Percentiles rank a stretch among this genome's conserved stretches.
Evolutionary conservation across 1,140 invertebrate species (phyloP).

Genomic region (Aplysia californica): DNA sequence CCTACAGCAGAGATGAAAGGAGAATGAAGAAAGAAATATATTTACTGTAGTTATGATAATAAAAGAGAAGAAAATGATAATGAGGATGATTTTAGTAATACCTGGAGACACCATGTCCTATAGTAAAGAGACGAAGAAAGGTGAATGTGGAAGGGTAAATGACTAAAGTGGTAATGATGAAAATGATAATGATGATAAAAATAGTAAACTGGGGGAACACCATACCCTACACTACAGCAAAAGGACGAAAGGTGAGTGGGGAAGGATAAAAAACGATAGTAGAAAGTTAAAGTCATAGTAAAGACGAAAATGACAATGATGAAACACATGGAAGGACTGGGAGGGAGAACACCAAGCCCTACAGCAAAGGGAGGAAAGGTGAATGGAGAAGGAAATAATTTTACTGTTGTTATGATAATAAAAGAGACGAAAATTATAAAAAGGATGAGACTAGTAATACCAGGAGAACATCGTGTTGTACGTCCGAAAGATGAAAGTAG

Average conservation of each 20-base stretch:
- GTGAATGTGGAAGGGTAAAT: too few relatives aligned
- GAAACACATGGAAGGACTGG: neutral
- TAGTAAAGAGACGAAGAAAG: neutral
- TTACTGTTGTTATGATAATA: neutral
- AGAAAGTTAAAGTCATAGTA: too few relatives aligned
- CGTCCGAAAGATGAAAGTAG: too few relatives aligned
- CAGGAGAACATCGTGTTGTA: too few relatives aligned
- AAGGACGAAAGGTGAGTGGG: neutral
- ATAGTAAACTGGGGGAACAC: too few relatives aligned
- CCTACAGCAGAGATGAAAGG: slow-evolving; percentile 82
- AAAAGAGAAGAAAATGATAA: neutral
- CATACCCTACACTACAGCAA: neutral
- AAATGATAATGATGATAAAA: too few relatives aligned
- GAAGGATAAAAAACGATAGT: too few relatives aligned
- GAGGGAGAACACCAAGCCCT: slow-evolving; percentile 84
- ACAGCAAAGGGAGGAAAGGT: slow-evolving; percentile 17
- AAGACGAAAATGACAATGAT: neutral
- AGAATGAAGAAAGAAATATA: slow-evolving; percentile 69
- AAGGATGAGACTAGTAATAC: neutral
- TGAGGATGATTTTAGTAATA: neutral
- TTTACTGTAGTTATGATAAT: neutral
- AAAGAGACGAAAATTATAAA: neutral
- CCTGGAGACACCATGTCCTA: neutral
- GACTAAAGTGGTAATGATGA: too few relatives aligned
- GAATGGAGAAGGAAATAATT: neutral